Evolutionary conservation across 2,113 vertebrate genomes (phyloP), one percentile per base, ranked within the genome.

Genomic region (Psittacus erithacus): DNA sequence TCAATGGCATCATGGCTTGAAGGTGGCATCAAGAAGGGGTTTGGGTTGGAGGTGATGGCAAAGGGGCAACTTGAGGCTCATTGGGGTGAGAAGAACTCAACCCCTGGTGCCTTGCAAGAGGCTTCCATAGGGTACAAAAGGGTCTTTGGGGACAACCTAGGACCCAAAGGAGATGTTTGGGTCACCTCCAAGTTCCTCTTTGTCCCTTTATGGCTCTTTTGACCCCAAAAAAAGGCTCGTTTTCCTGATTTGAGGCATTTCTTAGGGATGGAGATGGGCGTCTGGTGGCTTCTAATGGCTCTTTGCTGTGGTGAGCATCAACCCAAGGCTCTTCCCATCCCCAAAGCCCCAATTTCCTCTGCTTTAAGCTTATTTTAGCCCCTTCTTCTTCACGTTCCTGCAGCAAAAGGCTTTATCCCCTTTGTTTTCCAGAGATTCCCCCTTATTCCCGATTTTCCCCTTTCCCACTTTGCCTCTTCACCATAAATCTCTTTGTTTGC

Each of bases 251-350:
- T 39, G 8, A 5, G 11, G 17, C 18, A 3, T 41, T 64, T 47
- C 35, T 16, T 47, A 78, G 38, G 3, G 4, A 47, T 43, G 55
- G 41, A 29, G 49, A 49, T 17, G 22, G 5, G 18, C 16, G 39
- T 8, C 27, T 50, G 53, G 86, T 14, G 11, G 46, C 8, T 80
- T 43, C 31, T 28, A 31, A 14, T 69, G 68, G 46, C 31, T 38
- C 9, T 28, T 8, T 44, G 73, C 13, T 93, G 68, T 3, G 80
- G 68, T 93, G 50, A 84, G 80, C n/a, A 74, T 28, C 35, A 46
- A 25, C 3, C 1, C 5, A 15, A 15, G 11, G 38, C 19, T 3
- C 1, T 50, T n/a, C 13, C 22, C 12, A 6, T 9, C 3, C 6
- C 17, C 28, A 35, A 59, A 44, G 13, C 31, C 20, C 27, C 6